phyloP scores from a whole-genome alignment of 2,113 vertebrate genomes.

The Mastomys natalensis region DNA sequence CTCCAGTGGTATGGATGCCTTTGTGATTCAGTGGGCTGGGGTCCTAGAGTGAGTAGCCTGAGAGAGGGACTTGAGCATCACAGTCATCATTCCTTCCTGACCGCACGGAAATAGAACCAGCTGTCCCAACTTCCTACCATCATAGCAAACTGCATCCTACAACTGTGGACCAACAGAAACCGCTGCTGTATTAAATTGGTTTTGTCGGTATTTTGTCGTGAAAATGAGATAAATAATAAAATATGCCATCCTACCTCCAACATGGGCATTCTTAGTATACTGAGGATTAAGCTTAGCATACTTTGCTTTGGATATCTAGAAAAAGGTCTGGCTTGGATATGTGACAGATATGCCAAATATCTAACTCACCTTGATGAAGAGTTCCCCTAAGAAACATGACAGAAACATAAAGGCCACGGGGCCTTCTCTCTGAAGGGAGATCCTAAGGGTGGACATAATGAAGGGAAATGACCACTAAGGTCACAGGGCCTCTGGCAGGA shows the following conservation, averaged over 20 bases:
- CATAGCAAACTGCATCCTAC: no score
- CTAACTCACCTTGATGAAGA: neutral
- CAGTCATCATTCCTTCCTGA: neutral
- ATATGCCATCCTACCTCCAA: neutral
- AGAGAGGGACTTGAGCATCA: neutral
- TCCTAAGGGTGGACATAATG: neutral
- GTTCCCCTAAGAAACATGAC: neutral
- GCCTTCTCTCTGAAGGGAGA: neutral
- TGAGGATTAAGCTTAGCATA: neutral
- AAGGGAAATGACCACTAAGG: neutral
- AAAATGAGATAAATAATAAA: no score
- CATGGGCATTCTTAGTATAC: neutral
- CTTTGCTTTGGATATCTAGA: neutral
- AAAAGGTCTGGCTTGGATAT: neutral
- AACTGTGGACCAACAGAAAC: neutral
- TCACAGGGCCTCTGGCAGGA: neutral
- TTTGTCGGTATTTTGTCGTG: neutral
- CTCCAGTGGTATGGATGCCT: no score
- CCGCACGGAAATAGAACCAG: neutral
- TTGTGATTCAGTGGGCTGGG: no score
- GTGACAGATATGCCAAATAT: neutral
- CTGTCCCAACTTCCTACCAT: neutral
- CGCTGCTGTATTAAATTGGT: neutral
- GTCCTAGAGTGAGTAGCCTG: no score
- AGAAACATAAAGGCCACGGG: neutral